Evolutionary conservation across 1,140 invertebrate species (phyloP), one percentile per base, ranked within the genome.

Genomic region (Homalodisca vitripennis): DNA sequence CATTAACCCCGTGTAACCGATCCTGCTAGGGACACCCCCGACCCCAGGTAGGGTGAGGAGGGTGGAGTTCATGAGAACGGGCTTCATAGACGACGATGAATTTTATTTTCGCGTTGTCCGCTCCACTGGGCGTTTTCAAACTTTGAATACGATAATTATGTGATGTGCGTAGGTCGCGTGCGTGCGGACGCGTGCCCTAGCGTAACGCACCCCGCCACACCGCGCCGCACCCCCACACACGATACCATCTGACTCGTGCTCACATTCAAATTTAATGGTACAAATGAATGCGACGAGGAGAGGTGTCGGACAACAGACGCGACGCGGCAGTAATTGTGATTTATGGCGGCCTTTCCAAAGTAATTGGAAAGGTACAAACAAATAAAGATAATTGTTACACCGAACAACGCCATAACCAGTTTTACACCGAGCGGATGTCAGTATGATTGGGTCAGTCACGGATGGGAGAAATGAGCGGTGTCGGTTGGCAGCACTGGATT

Each of bases 61-160:
- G 6, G 17, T 17, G 17, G 6, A 41, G 34, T 41, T 17, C 34
- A 41, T 41, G 34, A 41, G 34, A 41, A 41, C 34, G 34, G 34
- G n/a, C n/a, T 41, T 41, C 34, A 41, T 41, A 6, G 34, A 10
- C 2, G 1, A 1, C 24, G 63, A 66, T 66, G 63, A 66, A 66
- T 66, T 66, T 66, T 66, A 66, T 66, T 66, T 47, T 47, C n/a
- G 46, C 63, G 63, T 66, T 66, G 63, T 66, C 63, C 63, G 63
- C 34, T 46, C 41, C 26, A 29, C 41, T 31, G 63, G 20, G 22
- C 63, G 47, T 66, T 66, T 66, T 47, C 2, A 22, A 14, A 66
- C 14, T 64, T 32, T 66, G 63, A 66, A 66, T 66, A 66, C 63
- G 34, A 66, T 66, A 66, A 66, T 66, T 66, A 66, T 27, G 63